phyloP scores from a whole-genome alignment of 2,113 vertebrate species.

The Sinocyclocheilus anophthalmus region DNA sequence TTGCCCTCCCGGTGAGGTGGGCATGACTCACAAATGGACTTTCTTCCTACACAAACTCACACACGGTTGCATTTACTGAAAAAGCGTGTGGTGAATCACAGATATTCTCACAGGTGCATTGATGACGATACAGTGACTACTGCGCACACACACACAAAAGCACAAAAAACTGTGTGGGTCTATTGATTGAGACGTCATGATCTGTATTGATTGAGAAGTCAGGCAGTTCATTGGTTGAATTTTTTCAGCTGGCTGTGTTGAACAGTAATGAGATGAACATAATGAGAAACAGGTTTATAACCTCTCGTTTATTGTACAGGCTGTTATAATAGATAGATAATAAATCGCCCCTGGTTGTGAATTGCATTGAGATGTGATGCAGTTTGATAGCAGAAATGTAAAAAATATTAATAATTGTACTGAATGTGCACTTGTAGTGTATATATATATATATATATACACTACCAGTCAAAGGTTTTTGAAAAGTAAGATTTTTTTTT shows the following conservation, averaged over 20 bases:
- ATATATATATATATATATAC: too few relatives aligned
- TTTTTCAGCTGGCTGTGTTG: conserved; percentile 7
- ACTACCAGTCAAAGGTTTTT: too few relatives aligned
- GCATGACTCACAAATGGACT: conserved; percentile 46
- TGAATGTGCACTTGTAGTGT: too few relatives aligned
- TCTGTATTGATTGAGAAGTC: conserved; percentile 26
- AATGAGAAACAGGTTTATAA: not conserved
- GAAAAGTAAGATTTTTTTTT: too few relatives aligned
- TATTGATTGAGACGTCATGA: conserved; percentile 24
- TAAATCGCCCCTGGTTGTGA: not conserved
- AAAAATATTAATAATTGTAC: too few relatives aligned
- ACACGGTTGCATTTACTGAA: not conserved
- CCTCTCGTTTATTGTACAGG: not conserved
- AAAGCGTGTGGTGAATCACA: conserved; percentile 28
- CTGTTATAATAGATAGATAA: not conserved
- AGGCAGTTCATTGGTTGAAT: not conserved
- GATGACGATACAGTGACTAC: conserved; percentile 2
- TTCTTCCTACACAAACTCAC: conserved; percentile 24
- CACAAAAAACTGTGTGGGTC: not conserved
- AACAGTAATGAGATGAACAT: conserved; percentile 11
- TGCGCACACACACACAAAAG: not conserved
- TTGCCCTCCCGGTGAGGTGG: conserved; percentile 19
- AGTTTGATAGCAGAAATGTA: too few relatives aligned
- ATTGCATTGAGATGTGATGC: not conserved
- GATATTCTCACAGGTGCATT: conserved; percentile 21